Percentiles rank a stretch among this genome's conserved stretches.
These are phyloP conservation scores for Colostygia pectinataria DNA, from an alignment of 2,888 invertebrate genomes.

Conservation along the genomic window DNA sequence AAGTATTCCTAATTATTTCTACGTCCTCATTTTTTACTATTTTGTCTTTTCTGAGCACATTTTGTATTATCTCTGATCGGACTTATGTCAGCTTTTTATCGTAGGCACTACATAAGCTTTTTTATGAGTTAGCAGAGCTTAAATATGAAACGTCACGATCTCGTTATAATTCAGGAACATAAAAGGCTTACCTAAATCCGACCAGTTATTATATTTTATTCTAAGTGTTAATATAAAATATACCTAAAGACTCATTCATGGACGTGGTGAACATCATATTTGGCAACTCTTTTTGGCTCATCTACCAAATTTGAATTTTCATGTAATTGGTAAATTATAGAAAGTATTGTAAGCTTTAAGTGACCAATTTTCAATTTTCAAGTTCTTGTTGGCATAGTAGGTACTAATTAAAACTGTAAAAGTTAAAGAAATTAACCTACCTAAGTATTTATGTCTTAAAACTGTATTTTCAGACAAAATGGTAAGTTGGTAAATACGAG, in stretches of 20 bases:
- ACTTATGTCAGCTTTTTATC: slow-evolving; percentile 19
- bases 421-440: too few species aligned
- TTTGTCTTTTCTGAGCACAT: slow-evolving; percentile 80
- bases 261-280: slow-evolving; percentile 67
- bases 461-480: too few species aligned
- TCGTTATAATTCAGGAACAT: too few species aligned
- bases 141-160: too few species aligned
- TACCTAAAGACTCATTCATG: slow-evolving; percentile 48
- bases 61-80: slow-evolving; percentile 36
- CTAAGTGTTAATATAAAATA: slow-evolving; percentile 25
- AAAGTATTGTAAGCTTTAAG: too few species aligned
- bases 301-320: slow-evolving; percentile 60
- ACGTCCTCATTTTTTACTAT: slow-evolving; percentile 54
- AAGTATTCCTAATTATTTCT: slow-evolving; percentile 45
- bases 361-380: not conserved
- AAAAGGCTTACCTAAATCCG: not conserved
- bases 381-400: not conserved
- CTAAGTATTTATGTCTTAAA: too few species aligned
- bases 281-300: slow-evolving; percentile 79
- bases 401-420: not conserved
- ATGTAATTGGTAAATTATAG: slow-evolving; percentile 20
- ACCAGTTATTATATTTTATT: slow-evolving; percentile 1
- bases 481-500: too few species aligned
- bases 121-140: too few species aligned
- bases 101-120: too few species aligned